Evolutionary conservation across 2,888 invertebrate genomes (phyloP), one percentile per base, ranked within the genome.

Genomic region (Caenorhabditis uteleia): DNA sequence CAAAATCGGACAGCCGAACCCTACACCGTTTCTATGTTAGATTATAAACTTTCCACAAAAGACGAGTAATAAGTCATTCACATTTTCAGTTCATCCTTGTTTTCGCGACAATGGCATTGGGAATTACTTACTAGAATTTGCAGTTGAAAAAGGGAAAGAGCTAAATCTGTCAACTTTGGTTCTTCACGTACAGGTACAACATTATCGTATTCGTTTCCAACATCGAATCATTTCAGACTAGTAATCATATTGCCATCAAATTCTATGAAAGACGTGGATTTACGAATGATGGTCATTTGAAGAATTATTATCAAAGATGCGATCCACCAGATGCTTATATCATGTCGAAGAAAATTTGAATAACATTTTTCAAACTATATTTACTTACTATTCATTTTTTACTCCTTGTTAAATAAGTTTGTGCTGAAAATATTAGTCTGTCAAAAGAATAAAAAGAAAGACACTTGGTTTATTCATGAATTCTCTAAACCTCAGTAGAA

Each of bases 211-310:
- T 34, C 7, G 16, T 5, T 4, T 12, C 6, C 23, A 44, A 8
- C 4, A 29, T 6, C 3, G 29, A 44, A 44, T 16, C 14, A 23
- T 49, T 66, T 21, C 54, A 70, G 67, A 44, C 38, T 6, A 40
- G 40, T 14, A 70, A 70, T 39, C 40, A 34, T 33, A 65, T 44
- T 7, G 70, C 67, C 3, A 60, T 70, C 7, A 25, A 40, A 23
- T 60, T 70, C 43, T 70, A 70, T 38, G 25, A 56, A 29, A 57
- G 47, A 23, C 48, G 64, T 7, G 70, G 70, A 4, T 70, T 60
- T 39, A 23, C 3, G 6, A 56, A 50, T 25, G 46, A 43, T 6
- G 26, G 36, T n/a, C 29, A 46, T 0, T 27, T 64, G 10, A 29
- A 46, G 1, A 27, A 46, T 18, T 70, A 70, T 29, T 70, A 70